Base-by-base conservation (phyloP, 2,797 vertebrate genomes). In the Labroides dimidiatus region DNA sequence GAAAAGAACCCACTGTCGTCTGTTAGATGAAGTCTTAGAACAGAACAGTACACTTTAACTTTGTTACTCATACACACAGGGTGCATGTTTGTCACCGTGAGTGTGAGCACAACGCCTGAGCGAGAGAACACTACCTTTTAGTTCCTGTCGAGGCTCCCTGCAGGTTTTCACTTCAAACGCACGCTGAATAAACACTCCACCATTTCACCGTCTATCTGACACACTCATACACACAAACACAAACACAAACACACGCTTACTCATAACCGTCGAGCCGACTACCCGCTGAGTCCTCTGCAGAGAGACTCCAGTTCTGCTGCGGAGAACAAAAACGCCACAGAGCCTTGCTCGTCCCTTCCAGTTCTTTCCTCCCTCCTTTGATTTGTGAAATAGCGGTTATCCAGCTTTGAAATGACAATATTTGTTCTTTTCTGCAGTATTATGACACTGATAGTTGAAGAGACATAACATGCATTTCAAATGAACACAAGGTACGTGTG, bases 121-220 rank as follows among this genome's bases (percentile, higher is more conserved):
- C n/a, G 39, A 69, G 15, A 69, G 15, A 78, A 39, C 51, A 68
- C 24, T 33, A 49, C 47, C 44, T 49, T 49, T 77, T 60, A 49
- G 64, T 56, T 78, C 20, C 33, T 43, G 57, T 75, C 50, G 42
- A 53, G 50, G 45, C 45, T 80, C 62, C 45, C 68, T 63, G 74
- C 79, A 68, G 59, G 56, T 78, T 62, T 67, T 80, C 64, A 69
- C 55, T 63, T 73, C 52, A 66, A 60, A 65, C 14, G 37, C 56
- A 62, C 69, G 59, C 53, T 19, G 48, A 70, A 67, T 78, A 45
- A 71, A 61, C 72, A 58, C 43, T 58, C 41, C 21, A 21, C 10
- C 17, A 65, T 44, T 37, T 47, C 39, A 17, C 17, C 7, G 16
- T 16, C 44, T 21, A 36, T 15, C 66, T 30, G 21, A 16, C 48